A percentile compares a stretch with the other conserved stretches of the same genome.
phyloP scores from a whole-genome alignment of 2,113 vertebrate genomes.

The Bettongia penicillata region DNA sequence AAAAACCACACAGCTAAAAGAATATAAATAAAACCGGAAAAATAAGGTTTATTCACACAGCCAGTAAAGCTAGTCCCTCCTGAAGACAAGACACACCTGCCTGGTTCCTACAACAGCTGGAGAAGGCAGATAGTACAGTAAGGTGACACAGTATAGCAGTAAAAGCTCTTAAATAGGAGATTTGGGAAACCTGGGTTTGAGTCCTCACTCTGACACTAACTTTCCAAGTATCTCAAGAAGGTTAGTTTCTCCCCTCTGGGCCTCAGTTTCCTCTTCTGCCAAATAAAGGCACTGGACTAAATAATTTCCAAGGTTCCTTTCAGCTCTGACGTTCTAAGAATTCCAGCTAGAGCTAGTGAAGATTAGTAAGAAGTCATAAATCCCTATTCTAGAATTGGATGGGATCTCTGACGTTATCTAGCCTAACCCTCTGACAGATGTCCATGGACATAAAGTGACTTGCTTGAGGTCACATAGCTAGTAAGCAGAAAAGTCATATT shows the following conservation, averaged over 20 bases:
- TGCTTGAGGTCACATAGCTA: background rate
- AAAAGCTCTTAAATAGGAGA: background rate
- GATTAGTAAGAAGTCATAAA: background rate
- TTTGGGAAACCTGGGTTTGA: background rate
- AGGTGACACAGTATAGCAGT: background rate
- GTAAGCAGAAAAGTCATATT: background rate
- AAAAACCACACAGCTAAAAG: constrained; percentile 49
- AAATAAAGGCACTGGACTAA: background rate
- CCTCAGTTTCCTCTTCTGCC: constrained; percentile 14
- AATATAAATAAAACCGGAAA: constrained; percentile 49
- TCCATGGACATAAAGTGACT: background rate
- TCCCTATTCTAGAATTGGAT: background rate
- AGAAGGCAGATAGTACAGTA: background rate
- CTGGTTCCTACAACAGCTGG: background rate
- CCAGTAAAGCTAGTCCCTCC: constrained; percentile 10
- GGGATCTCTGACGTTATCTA: background rate
- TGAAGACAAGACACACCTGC: constrained; percentile 8
- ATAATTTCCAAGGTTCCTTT: background rate
- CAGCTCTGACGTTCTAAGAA: background rate
- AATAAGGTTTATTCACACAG: constrained; percentile 33
- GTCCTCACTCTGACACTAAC: background rate
- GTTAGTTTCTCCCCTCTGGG: background rate
- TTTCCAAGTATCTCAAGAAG: background rate
- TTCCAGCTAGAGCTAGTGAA: background rate
- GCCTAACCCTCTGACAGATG: background rate